These are phyloP conservation scores for Luscinia luscinia DNA, from an alignment of 2,797 vertebrate species.

Conservation along the genomic window DNA sequence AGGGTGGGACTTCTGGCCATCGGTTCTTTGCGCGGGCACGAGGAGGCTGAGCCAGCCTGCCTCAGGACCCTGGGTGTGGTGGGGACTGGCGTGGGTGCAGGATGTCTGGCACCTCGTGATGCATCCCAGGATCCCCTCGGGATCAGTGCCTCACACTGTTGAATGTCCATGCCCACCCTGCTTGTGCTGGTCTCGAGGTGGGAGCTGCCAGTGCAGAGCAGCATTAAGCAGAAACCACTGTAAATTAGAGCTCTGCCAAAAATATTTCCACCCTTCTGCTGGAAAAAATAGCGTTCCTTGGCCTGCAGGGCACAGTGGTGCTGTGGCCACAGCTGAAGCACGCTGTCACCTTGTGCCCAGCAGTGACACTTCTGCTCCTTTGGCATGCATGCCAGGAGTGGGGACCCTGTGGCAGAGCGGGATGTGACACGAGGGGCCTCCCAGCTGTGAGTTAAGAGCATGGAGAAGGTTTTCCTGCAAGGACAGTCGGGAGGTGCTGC, in stretches of 20 bases:
- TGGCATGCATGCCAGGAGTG: fast-evolving
- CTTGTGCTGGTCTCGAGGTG: background rate
- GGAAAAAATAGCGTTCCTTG: background rate
- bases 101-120: background rate
- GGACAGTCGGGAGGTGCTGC: background rate
- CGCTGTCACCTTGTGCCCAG: background rate
- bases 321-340: background rate
- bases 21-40: fast-evolving
- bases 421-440: background rate
- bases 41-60: background rate
- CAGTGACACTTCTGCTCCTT: background rate
- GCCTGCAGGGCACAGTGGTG: background rate
- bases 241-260: background rate
- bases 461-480: background rate
- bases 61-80: background rate
- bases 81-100: background rate
- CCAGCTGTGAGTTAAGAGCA: background rate
- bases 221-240: background rate
- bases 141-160: background rate
- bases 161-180: background rate
- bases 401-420: background rate
- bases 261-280: background rate
- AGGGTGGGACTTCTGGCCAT: background rate
- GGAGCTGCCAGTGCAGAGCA: background rate
- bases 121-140: background rate